A percentile compares a stretch with the other conserved stretches of the same genome.
These are phyloP conservation scores for Leptestheria dahalacensis DNA, from an alignment of 1,140 invertebrate genomes.

Conservation along the genomic window DNA sequence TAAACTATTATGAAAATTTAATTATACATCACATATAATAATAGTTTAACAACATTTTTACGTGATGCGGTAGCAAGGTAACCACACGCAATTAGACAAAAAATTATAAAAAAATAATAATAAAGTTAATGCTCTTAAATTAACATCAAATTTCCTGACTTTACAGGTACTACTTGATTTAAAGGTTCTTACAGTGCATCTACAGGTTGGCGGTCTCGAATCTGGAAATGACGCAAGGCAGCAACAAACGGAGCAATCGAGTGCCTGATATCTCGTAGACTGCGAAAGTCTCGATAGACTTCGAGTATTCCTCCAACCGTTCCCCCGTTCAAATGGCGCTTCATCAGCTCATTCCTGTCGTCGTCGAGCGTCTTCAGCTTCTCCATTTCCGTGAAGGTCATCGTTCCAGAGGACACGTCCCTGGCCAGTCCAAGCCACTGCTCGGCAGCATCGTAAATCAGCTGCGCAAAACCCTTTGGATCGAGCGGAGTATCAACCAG, in stretches of 20 bases:
- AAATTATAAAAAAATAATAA: no score
- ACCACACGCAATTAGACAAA: no score
- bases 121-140: no score
- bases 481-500: neutral
- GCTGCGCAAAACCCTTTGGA: neutral
- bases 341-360: neutral
- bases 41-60: no score
- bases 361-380: neutral
- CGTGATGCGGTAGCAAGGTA: no score
- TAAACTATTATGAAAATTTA: no score
- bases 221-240: neutral
- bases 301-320: neutral
- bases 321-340: neutral
- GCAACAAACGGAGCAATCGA: conserved; percentile 2
- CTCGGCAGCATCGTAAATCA: neutral
- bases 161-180: no score
- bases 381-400: neutral
- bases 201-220: neutral
- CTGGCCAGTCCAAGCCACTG: neutral
- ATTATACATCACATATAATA: no score
- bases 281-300: conserved; percentile 1
- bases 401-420: neutral
- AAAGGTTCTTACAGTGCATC: neutral
- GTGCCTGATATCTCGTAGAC: neutral
- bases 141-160: no score